phyloP scores from a whole-genome alignment of 2,888 invertebrate species.

The Drosophila anomalata region DNA sequence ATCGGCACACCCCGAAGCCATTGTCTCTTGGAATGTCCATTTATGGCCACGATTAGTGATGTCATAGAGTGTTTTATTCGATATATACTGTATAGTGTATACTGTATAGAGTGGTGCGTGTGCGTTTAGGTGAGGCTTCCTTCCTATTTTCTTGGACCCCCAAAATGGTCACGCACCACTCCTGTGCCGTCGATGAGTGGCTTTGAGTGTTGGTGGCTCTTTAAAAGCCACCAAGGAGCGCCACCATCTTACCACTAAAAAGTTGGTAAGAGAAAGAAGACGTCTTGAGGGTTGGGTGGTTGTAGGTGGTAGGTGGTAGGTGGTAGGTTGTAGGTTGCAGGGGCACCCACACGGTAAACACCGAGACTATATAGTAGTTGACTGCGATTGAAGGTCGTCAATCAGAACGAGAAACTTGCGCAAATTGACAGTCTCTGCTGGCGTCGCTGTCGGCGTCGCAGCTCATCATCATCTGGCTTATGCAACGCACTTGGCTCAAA shows the following conservation, averaged over 20 bases:
- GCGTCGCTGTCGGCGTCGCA: slow-evolving; percentile 6
- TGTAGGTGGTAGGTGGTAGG: slow-evolving; percentile 6
- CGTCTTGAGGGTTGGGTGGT: not conserved
- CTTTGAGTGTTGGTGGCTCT: slow-evolving; percentile 40
- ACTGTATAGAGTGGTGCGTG: slow-evolving; percentile 19
- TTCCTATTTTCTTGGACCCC: slow-evolving; percentile 50
- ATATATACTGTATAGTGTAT: too few relatives aligned
- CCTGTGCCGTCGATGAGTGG: slow-evolving; percentile 37
- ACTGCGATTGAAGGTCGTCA: slow-evolving; percentile 37
- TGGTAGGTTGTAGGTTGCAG: not conserved
- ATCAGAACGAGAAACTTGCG: slow-evolving; percentile 62
- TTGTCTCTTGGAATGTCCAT: slow-evolving; percentile 9
- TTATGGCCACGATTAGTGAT: slow-evolving; percentile 1
- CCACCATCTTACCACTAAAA: slow-evolving; percentile 37
- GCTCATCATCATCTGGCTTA: slow-evolving; percentile 57
- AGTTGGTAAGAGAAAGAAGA: slow-evolving; percentile 12
- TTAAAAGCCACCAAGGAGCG: slow-evolving; percentile 38
- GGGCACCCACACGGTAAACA: slow-evolving; percentile 33
- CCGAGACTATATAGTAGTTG: slow-evolving; percentile 27
- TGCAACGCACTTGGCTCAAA: slow-evolving; percentile 64
- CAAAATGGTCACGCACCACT: slow-evolving; percentile 73
- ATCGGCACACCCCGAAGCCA: slow-evolving; percentile 3
- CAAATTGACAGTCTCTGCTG: slow-evolving; percentile 47
- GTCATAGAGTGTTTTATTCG: not conserved
- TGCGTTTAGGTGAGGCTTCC: slow-evolving; percentile 59